These are phyloP conservation scores for Busseola fusca DNA, from an alignment of 2,888 invertebrate species.

Conservation along the genomic window DNA sequence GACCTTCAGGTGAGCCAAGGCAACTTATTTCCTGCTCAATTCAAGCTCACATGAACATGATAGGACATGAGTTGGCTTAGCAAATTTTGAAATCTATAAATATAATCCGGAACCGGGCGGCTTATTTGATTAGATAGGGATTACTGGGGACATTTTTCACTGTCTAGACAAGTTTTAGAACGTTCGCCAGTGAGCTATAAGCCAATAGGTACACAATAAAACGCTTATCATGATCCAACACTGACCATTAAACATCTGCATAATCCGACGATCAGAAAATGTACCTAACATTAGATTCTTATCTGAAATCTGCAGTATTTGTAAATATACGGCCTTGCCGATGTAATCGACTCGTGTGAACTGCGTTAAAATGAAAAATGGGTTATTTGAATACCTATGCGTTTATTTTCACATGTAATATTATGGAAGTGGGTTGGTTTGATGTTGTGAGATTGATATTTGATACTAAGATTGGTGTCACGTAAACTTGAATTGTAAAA, in stretches of 20 bases:
- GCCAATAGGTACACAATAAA: conserved; percentile 2
- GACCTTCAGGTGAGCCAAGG: too few relatives aligned
- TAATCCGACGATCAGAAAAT: conserved; percentile 8
- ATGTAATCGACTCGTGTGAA: conserved; percentile 14
- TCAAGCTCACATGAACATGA: too few relatives aligned
- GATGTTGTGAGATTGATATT: background rate
- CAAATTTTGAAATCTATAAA: too few relatives aligned
- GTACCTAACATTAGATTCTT: conserved; percentile 34
- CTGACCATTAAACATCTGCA: conserved; percentile 19
- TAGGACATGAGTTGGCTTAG: too few relatives aligned
- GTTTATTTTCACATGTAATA: background rate
- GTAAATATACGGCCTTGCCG: conserved; percentile 33
- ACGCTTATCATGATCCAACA: conserved; percentile 3
- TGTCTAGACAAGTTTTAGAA: too few relatives aligned
- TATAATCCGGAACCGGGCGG: too few relatives aligned
- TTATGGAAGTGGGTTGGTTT: background rate
- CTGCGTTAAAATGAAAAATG: conserved; percentile 25
- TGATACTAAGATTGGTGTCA: background rate
- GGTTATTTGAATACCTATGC: conserved; percentile 8
- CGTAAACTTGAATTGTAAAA: background rate
- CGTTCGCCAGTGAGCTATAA: too few relatives aligned
- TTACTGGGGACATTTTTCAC: too few relatives aligned
- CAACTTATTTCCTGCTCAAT: too few relatives aligned
- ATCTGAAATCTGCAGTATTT: conserved; percentile 28
- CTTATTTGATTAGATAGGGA: too few relatives aligned